Evolutionary conservation across 64 coral and sea anemone species (phyloP), one percentile per base, ranked within the genome.

Genomic region (Acropora yongei): DNA sequence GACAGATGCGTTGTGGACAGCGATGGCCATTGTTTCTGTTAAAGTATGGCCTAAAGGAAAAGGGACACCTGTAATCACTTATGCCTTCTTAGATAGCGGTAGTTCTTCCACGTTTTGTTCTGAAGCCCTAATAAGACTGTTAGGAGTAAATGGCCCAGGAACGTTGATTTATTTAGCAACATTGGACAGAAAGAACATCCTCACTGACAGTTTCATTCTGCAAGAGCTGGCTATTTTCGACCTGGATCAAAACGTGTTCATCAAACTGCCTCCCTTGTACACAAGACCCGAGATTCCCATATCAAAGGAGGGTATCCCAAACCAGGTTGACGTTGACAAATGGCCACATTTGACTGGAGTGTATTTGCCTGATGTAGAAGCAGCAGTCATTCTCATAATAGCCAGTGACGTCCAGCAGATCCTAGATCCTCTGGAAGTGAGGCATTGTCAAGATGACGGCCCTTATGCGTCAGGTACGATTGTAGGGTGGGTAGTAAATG

Each of bases 401-500:
- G 72, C 20, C 10, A 43, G 72, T 45, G 74, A 94, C 20, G 92
- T 84, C 45, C 78, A 48, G 1, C 49, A 76, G n/a, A 79, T 72
- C 14, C 49, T 94, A 18, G 80, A 83, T 44, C 86, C 86, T 47
- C 8, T 75, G 41, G 63, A 89, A 49, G 68, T 94, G 3, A 82
- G 51, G 41, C 19, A 17, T 41, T 66, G 57, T 48, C 58, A 77
- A 75, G 78, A 89, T 44, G 87, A 72, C 17, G 69, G 86, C 19
- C 92, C 92, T 53, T 89, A 94, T 78, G 93, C 93, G 45, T 68
- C 51, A 41, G 63, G 75, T 89, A 78, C 83, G 5, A 13, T 8
- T n/a, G 53, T 94, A 30, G 93, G 93, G 11, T 86, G 93, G 93
- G 77, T 58, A 16, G 60, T 85, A 1, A 94, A 89, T 72, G 93